A percentile compares a stretch with the other conserved stretches of the same genome.
phyloP scores from a whole-genome alignment of 1,140 invertebrate species.

The Daktulosphaira vitifoliae region DNA sequence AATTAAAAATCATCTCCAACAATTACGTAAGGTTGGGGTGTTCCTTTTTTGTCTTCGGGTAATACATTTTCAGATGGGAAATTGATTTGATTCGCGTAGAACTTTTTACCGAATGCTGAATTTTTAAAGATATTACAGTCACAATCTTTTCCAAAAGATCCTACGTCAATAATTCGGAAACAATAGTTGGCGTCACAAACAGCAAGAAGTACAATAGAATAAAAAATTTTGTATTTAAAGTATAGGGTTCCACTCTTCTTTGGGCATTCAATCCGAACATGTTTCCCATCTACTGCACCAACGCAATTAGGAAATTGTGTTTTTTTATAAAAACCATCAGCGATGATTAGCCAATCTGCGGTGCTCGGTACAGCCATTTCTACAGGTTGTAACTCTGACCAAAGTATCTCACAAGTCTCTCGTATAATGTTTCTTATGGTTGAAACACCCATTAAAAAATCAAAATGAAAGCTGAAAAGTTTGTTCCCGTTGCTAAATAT shows the following conservation, averaged over 20 bases:
- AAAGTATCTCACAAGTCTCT: not conserved
- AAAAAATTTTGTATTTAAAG: not conserved
- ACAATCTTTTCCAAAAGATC: slow-evolving; percentile 24
- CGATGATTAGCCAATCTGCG: not conserved
- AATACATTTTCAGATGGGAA: not conserved
- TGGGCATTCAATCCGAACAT: slow-evolving; percentile 29
- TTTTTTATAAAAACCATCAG: not conserved
- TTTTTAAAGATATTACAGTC: slow-evolving; percentile 17
- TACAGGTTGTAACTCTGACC: not conserved
- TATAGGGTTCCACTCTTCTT: not conserved
- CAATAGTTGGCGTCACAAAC: slow-evolving; percentile 12
- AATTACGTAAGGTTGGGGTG: slow-evolving; percentile 24
- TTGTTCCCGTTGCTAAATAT: not conserved
- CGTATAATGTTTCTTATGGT: not conserved
- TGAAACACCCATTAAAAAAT: not conserved
- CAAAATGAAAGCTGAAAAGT: not conserved
- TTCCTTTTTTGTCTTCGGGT: not conserved
- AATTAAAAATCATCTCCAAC: slow-evolving; percentile 46
- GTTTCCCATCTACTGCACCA: slow-evolving; percentile 14
- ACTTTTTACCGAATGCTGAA: not conserved
- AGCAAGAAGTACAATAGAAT: not conserved
- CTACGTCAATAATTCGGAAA: slow-evolving; percentile 15
- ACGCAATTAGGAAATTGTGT: not conserved
- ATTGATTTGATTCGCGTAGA: not conserved
- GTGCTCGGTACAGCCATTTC: not conserved